Evolutionary conservation across 2,888 invertebrate genomes (phyloP).

Genomic region (Apantesis nais): DNA sequence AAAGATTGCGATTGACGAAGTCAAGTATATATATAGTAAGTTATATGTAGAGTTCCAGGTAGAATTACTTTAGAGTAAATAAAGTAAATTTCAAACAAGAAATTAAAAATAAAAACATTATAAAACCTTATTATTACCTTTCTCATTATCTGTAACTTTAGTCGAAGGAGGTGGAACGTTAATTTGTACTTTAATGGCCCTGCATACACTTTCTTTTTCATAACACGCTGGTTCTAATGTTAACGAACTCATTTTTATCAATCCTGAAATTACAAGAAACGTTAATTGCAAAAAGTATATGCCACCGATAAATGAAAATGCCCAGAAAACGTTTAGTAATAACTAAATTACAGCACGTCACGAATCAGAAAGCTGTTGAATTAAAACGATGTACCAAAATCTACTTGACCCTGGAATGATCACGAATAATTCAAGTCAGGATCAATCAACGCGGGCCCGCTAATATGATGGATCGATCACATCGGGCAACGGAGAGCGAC

Average conservation of each 20-base stretch:
- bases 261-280: slow-evolving; percentile 13
- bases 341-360: slow-evolving; percentile 12
- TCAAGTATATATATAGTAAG: no score
- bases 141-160: background rate
- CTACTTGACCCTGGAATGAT: slow-evolving; percentile 25
- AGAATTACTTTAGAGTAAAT: no score
- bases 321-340: slow-evolving; percentile 2
- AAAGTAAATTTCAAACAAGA: background rate
- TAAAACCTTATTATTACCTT: background rate
- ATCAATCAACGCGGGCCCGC: slow-evolving; percentile 25
- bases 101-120: background rate
- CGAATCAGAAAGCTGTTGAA: slow-evolving; percentile 32
- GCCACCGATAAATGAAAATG: background rate
- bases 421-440: slow-evolving; percentile 26
- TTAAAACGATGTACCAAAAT: slow-evolving; percentile 34
- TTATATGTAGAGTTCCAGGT: no score
- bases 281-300: background rate
- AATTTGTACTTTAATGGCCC: background rate
- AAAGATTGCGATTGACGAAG: no score
- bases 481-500: slow-evolving; percentile 39
- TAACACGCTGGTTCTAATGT: background rate
- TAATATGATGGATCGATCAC: slow-evolving; percentile 25
- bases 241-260: slow-evolving; percentile 5
- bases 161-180: background rate
- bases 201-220: background rate